Conservation (phyloP, 2,888 invertebrate species). For the Drosophila neotestacea region DNA sequence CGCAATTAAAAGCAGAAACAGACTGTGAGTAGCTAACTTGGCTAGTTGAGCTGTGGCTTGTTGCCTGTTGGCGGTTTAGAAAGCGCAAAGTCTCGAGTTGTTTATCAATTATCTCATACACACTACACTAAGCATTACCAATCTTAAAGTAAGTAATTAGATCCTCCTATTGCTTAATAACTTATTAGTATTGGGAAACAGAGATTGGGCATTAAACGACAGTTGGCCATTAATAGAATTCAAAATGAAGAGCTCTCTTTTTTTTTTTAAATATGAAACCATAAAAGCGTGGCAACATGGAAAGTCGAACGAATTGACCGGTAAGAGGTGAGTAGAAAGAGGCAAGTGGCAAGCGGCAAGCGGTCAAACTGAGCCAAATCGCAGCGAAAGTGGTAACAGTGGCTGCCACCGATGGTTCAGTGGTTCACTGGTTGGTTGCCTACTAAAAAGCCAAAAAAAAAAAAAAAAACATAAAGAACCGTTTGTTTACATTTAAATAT, state of each 20-base stretch:
- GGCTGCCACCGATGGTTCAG: slow-evolving; percentile 15
- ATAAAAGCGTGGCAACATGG: slow-evolving; percentile 47
- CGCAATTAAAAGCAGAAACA: slow-evolving; percentile 60
- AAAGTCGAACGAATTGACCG: slow-evolving; percentile 52
- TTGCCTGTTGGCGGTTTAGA: slow-evolving; percentile 47
- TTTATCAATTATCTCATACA: slow-evolving; percentile 62
- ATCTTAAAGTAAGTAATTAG: slow-evolving; percentile 35
- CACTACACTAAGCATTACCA: slow-evolving; percentile 18
- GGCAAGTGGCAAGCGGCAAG: slow-evolving; percentile 7
- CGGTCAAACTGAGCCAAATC: slow-evolving; percentile 18
- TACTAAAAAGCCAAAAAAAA: slow-evolving; percentile 30
- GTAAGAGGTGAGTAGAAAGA: slow-evolving; percentile 11
- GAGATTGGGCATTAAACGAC: slow-evolving; percentile 16
- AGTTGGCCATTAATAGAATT: slow-evolving; percentile 19
- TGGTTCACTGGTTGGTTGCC: slow-evolving; percentile 20
- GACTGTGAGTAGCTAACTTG: slow-evolving; percentile 55
- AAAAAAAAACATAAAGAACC: slow-evolving; percentile 56
- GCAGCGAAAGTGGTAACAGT: slow-evolving; percentile 51
- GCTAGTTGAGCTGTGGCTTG: slow-evolving; percentile 29
- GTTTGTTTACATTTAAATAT: slow-evolving; percentile 70
- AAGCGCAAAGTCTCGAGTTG: slow-evolving; percentile 57
- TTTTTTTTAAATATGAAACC: slow-evolving; percentile 25
- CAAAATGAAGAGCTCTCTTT: slow-evolving; percentile 3
- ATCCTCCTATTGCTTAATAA: slow-evolving; percentile 37
- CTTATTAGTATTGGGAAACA: slow-evolving; percentile 44